These are phyloP conservation scores for Pammene fasciana DNA, from an alignment of 2,888 invertebrate species.

Conservation along the genomic window DNA sequence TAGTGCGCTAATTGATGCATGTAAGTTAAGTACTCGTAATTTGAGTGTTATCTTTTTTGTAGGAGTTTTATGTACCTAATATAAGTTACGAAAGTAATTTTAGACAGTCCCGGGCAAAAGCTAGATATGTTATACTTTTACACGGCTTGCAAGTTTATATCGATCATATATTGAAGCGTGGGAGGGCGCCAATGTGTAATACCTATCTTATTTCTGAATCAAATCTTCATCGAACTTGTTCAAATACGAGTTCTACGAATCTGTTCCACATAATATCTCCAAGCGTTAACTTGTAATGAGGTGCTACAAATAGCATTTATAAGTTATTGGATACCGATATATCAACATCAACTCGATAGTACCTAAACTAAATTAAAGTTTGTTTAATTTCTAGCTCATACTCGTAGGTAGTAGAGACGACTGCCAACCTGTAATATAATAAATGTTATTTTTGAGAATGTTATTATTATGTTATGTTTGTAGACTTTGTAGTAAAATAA, in stretches of 20 bases:
- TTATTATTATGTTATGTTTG: too few species aligned
- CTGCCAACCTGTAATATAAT: neutral
- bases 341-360: neutral
- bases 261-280: slow-evolving; percentile 11
- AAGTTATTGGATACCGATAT: slow-evolving; percentile 12
- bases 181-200: neutral
- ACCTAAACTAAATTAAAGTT: slow-evolving; percentile 15
- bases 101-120: too few species aligned
- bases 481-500: too few species aligned
- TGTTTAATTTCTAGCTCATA: slow-evolving; percentile 18
- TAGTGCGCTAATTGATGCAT: too few species aligned
- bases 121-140: too few species aligned
- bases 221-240: slow-evolving; percentile 3
- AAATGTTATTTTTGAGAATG: neutral
- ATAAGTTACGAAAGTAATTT: too few species aligned
- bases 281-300: slow-evolving; percentile 18
- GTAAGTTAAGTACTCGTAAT: too few species aligned
- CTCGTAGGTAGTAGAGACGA: neutral
- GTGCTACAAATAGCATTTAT: slow-evolving; percentile 15
- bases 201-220: neutral
- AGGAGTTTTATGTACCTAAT: too few species aligned
- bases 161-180: neutral
- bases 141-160: neutral
- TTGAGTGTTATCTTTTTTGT: too few species aligned
- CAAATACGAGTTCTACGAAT: neutral